phyloP scores from a whole-genome alignment of 2,888 invertebrate species.

The Aspidiotus destructor region DNA sequence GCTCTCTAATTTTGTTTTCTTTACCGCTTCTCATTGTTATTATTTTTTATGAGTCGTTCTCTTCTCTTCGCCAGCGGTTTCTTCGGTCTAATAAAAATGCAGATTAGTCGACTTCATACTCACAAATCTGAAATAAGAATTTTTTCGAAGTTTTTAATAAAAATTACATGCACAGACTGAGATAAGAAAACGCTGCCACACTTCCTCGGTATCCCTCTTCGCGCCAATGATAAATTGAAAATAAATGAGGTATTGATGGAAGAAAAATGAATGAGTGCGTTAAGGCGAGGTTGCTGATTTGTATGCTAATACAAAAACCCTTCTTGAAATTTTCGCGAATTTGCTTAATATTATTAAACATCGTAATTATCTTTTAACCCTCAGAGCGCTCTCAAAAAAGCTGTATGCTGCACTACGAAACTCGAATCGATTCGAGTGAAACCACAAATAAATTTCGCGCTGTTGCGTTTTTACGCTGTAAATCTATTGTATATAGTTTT shows the following conservation, averaged over 20 bases:
- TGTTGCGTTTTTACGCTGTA: too few relatives aligned
- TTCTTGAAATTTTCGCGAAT: constrained; percentile 27
- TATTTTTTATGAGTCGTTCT: constrained; percentile 3
- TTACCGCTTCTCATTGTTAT: background rate
- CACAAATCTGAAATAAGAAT: constrained; percentile 12
- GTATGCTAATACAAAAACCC: constrained; percentile 32
- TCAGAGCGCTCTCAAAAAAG: background rate
- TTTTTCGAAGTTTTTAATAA: constrained; percentile 28
- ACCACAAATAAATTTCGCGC: too few relatives aligned
- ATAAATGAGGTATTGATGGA: constrained; percentile 33
- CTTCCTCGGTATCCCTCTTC: constrained; percentile 24
- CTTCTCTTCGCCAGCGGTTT: constrained; percentile 5
- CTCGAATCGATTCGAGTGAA: too few relatives aligned
- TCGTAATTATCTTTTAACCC: constrained; percentile 30
- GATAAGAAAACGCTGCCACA: constrained; percentile 20
- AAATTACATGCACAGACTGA: constrained; percentile 24
- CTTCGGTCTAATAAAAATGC: constrained; percentile 27
- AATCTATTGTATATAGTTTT: too few relatives aligned
- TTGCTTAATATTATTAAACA: constrained; percentile 32
- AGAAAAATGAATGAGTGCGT: constrained; percentile 30
- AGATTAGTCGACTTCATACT: constrained; percentile 16
- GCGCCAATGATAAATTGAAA: constrained; percentile 31
- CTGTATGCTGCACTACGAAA: too few relatives aligned
- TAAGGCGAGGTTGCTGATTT: constrained; percentile 26
- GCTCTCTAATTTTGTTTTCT: constrained; percentile 7